Percentiles rank a stretch among this genome's conserved stretches.
phyloP scores from a whole-genome alignment of 2,797 vertebrate genomes.

The Sus cebifrons region DNA sequence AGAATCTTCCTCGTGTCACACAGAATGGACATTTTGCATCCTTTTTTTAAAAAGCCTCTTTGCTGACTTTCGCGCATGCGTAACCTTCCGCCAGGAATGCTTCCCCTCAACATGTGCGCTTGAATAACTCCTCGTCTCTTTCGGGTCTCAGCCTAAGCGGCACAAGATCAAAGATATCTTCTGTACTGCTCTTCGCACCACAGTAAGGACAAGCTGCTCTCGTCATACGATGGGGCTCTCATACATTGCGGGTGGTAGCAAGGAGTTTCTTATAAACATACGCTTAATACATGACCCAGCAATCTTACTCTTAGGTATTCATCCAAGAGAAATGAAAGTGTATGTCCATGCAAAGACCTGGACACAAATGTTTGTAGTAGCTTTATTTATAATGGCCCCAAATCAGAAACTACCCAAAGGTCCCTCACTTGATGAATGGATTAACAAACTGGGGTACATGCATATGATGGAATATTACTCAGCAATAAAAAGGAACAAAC shows the following conservation, averaged over 20 bases:
- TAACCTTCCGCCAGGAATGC: neutral
- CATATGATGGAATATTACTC: neutral
- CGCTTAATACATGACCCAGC: neutral
- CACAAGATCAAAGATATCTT: neutral
- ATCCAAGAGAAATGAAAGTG: slow-evolving; percentile 36
- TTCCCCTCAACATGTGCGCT: neutral
- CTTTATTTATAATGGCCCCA: neutral
- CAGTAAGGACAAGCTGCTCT: neutral
- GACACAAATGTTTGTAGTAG: neutral
- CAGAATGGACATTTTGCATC: neutral
- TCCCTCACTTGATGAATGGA: neutral
- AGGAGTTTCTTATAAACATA: neutral
- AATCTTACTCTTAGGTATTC: neutral
- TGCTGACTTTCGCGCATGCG: neutral
- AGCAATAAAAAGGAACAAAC: neutral
- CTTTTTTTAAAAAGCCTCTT: neutral
- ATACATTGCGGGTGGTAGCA: neutral
- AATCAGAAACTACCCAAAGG: neutral
- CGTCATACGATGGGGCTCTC: neutral
- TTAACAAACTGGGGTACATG: neutral
- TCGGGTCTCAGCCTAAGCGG: neutral
- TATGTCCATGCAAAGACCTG: neutral
- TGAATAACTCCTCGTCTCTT: neutral
- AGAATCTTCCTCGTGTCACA: neutral
- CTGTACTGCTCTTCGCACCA: neutral